These are phyloP conservation scores for Aporophyla lueneburgensis DNA, from an alignment of 2,888 invertebrate species.

Conservation along the genomic window DNA sequence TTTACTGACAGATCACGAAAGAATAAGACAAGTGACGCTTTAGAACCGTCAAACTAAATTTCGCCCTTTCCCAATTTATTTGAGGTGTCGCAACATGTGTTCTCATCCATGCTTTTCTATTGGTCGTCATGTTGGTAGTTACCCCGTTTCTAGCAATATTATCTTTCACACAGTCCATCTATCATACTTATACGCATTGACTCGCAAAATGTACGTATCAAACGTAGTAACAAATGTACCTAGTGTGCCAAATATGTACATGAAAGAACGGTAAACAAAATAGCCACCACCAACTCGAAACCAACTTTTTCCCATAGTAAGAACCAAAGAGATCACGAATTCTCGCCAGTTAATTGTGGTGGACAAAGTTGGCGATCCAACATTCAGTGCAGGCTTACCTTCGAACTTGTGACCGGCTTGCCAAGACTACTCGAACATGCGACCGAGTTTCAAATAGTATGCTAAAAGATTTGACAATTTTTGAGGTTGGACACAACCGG, in stretches of 20 bases:
- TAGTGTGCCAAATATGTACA: not conserved
- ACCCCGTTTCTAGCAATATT: no score
- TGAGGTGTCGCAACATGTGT: no score
- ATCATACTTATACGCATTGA: not conserved
- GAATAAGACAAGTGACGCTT: no score
- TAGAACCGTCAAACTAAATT: no score
- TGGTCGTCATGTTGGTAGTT: no score
- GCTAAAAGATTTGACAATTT: not conserved
- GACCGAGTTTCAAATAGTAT: conserved; percentile 26
- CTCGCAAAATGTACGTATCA: not conserved
- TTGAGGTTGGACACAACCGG: not conserved
- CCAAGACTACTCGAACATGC: conserved; percentile 49
- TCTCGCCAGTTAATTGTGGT: conserved; percentile 67
- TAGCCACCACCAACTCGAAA: conserved; percentile 20
- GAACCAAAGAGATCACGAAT: conserved; percentile 61
- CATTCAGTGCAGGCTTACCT: conserved; percentile 59
- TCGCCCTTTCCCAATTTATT: no score
- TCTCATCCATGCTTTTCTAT: no score
- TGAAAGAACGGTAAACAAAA: not conserved
- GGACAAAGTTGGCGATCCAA: conserved; percentile 63
- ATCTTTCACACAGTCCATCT: no score
- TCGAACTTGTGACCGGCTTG: conserved; percentile 48
- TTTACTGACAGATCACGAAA: no score
- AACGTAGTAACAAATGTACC: not conserved
- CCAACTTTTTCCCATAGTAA: conserved; percentile 36